Evolutionary conservation across 2,888 invertebrate genomes (phyloP).

Genomic region (Leptura quadrifasciata): DNA sequence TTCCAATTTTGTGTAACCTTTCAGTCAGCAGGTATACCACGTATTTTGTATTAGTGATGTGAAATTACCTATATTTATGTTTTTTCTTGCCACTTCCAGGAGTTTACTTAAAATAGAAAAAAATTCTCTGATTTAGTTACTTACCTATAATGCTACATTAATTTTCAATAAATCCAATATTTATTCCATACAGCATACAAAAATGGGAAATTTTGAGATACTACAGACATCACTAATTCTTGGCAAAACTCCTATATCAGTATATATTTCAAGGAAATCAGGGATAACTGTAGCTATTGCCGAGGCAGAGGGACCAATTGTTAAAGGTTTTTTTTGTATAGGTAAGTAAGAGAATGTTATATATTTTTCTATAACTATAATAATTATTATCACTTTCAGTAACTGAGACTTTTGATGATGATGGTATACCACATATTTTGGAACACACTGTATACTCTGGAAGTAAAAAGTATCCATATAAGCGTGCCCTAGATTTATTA

Average conservation of each 20-base stretch:
- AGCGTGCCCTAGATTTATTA: conserved; percentile 90
- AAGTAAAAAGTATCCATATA: conserved; percentile 91
- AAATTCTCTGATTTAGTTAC: neutral
- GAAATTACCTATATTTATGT: no score
- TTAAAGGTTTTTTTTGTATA: conserved; percentile 90
- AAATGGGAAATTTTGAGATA: conserved; percentile 75
- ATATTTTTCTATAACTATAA: neutral
- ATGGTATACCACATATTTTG: conserved; percentile 93
- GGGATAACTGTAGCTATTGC: conserved; percentile 90
- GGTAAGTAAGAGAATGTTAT: conserved; percentile 78
- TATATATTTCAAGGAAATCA: conserved; percentile 86
- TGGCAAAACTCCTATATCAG: conserved; percentile 84
- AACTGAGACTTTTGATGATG: conserved; percentile 93
- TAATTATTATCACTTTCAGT: conserved; percentile 74
- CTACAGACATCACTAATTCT: conserved; percentile 81
- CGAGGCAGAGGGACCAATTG: conserved; percentile 92
- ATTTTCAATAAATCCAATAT: neutral
- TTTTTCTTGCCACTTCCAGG: no score
- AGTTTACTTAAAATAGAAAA: neutral
- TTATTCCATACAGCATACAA: conserved; percentile 24
- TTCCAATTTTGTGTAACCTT: no score
- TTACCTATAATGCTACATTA: neutral
- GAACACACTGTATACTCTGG: conserved; percentile 95
- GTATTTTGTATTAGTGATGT: no score
- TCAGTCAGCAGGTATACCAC: no score